These are phyloP conservation scores for Arvicanthis niloticus DNA, from an alignment of 2,113 vertebrate genomes.

Conservation along the genomic window DNA sequence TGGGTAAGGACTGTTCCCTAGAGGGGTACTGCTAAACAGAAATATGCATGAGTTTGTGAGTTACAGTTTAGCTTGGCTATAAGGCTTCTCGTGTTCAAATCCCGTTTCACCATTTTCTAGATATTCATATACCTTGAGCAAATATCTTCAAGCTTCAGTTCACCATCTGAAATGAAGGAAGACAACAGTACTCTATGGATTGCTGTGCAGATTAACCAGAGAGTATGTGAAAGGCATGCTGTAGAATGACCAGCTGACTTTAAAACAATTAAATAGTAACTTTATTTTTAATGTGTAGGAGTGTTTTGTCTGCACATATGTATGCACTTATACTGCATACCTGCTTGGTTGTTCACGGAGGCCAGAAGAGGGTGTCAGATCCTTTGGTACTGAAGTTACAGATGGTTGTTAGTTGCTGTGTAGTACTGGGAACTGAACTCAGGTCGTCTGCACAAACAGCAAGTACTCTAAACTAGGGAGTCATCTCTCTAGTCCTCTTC, in stretches of 20 bases:
- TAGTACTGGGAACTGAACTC: neutral
- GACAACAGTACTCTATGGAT: neutral
- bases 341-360: neutral
- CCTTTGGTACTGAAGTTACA: neutral
- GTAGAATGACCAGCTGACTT: conserved; percentile 1
- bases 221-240: neutral
- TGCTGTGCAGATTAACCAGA: neutral
- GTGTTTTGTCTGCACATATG: neutral
- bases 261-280: conserved; percentile 6
- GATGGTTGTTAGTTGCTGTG: neutral
- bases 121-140: neutral
- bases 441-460: neutral
- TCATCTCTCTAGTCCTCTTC: neutral
- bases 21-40: neutral
- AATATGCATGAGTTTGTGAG: neutral
- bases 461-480: neutral
- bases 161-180: conserved; percentile 17
- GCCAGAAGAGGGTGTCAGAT: neutral
- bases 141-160: conserved; percentile 36
- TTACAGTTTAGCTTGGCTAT: neutral
- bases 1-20: neutral
- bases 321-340: neutral
- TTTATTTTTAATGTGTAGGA: conserved; percentile 3
- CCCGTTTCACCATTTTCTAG: neutral
- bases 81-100: neutral